Conservation (phyloP, 1,140 invertebrate genomes). For the Pseudomyrmex dendroicus region DNA sequence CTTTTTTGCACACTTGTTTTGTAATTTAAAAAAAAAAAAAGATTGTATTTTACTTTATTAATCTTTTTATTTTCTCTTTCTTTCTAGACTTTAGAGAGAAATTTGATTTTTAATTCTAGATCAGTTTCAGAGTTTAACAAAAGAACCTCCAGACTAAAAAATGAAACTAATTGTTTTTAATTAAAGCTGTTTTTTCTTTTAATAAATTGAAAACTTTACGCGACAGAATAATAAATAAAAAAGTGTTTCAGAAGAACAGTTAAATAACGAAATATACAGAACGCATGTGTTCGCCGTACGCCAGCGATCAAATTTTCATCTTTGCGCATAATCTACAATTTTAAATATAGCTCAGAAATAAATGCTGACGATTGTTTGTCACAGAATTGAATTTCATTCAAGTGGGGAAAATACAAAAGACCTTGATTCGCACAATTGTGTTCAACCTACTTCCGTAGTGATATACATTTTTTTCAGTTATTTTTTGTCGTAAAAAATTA, state of each 20-base stretch:
- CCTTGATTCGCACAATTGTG: conserved; percentile 28
- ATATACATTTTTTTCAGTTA: background rate
- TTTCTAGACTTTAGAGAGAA: no score
- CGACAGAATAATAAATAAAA: no score
- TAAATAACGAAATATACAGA: conserved; percentile 9
- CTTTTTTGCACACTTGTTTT: background rate
- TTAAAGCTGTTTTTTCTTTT: no score
- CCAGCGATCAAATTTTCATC: conserved; percentile 21
- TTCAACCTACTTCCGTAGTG: background rate
- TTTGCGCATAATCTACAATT: conserved; percentile 24
- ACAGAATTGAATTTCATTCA: conserved; percentile 41
- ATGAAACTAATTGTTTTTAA: no score
- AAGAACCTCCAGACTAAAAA: no score
- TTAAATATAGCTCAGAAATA: conserved; percentile 11
- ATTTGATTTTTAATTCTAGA: no score
- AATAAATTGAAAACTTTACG: no score
- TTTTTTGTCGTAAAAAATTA: conserved; percentile 10
- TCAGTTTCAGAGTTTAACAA: no score
- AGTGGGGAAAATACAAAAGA: conserved; percentile 3
- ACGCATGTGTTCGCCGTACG: background rate
- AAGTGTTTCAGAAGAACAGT: no score
- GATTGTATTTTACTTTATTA: background rate
- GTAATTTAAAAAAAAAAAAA: background rate
- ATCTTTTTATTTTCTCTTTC: background rate
- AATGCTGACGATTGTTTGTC: conserved; percentile 40